Conservation (phyloP, 2,797 vertebrate genomes). For the Peromyscus aztecus region DNA sequence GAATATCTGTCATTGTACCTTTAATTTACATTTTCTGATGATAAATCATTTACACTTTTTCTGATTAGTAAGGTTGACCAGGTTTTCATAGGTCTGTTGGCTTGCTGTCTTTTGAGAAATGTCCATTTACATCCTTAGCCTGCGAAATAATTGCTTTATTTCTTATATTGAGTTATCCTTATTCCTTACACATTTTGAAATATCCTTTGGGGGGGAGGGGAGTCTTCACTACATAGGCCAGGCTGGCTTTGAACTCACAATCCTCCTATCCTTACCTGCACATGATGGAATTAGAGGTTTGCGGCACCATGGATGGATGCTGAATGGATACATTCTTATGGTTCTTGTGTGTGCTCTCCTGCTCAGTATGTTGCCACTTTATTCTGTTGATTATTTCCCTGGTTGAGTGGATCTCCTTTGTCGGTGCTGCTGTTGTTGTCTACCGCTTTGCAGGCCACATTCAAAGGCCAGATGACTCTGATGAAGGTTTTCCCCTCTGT, state of each 20-base stretch:
- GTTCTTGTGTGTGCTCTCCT: background rate
- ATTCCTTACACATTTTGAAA: background rate
- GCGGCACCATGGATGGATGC: background rate
- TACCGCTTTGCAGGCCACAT: background rate
- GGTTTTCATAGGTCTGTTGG: background rate
- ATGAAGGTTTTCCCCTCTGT: background rate
- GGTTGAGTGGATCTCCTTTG: background rate
- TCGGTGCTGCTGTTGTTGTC: background rate
- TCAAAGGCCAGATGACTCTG: background rate
- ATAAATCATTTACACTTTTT: background rate
- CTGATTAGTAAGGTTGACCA: background rate
- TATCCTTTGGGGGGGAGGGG: background rate
- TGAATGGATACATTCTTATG: background rate
- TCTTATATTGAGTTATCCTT: background rate
- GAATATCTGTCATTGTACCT: background rate
- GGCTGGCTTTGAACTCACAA: background rate
- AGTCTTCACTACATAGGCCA: background rate
- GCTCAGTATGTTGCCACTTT: background rate
- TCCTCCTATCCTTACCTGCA: background rate
- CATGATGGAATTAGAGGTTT: background rate
- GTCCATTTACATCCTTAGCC: background rate
- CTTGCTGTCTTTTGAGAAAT: background rate
- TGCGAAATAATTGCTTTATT: background rate
- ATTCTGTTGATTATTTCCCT: background rate
- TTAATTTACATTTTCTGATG: background rate